Evolutionary conservation across 2,888 invertebrate genomes (phyloP).

Genomic region (Trichogramma evanescens): DNA sequence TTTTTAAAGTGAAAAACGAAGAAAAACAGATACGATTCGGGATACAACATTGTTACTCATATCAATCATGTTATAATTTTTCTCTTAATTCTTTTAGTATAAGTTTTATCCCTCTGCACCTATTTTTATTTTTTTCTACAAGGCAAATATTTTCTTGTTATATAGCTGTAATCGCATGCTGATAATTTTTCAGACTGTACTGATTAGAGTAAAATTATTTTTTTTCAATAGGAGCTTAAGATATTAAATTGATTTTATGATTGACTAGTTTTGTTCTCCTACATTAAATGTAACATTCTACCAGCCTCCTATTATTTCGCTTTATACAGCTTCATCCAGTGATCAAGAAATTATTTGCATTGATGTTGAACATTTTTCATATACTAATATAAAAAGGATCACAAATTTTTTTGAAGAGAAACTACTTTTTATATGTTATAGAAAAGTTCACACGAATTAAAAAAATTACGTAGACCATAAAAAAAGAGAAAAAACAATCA

Average conservation of each 20-base stretch:
- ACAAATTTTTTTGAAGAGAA: constrained; percentile 18
- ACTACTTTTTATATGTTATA: constrained; percentile 12
- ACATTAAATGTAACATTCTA: no score
- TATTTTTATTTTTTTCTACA: not conserved
- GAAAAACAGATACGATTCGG: constrained; percentile 11
- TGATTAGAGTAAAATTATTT: no score
- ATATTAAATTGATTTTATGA: no score
- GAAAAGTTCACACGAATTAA: constrained; percentile 20
- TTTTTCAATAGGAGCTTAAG: no score
- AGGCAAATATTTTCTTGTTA: not conserved
- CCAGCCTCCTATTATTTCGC: no score
- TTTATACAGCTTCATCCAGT: no score
- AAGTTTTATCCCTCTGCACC: no score
- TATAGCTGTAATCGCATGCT: not conserved
- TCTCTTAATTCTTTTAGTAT: constrained; percentile 10
- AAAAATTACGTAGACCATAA: constrained; percentile 15
- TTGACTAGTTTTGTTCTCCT: no score
- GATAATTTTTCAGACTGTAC: no score
- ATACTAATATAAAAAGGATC: constrained; percentile 17
- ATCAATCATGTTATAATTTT: not conserved
- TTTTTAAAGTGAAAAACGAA: not conserved
- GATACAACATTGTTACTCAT: constrained; percentile 14
- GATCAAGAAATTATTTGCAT: no score
- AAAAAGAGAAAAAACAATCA: constrained; percentile 10
- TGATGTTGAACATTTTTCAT: not conserved